Percentiles rank a stretch among this genome's conserved stretches.
These are phyloP conservation scores for Cylas formicarius DNA, from an alignment of 1,140 invertebrate genomes.

Conservation along the genomic window DNA sequence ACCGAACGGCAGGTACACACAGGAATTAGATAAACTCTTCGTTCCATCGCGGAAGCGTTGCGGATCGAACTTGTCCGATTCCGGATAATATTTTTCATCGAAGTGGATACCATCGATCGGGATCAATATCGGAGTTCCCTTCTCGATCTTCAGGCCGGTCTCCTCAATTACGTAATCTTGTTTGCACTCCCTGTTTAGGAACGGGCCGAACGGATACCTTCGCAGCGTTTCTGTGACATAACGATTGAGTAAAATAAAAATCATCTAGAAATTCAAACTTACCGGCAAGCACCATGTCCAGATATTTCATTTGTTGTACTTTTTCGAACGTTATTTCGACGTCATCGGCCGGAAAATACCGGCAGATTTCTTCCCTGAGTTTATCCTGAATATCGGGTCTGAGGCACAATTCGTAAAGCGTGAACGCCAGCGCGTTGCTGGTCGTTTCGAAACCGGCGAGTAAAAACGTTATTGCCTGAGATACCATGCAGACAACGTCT, in stretches of 20 bases:
- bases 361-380: slow-evolving; percentile 48
- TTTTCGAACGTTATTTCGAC: slow-evolving; percentile 51
- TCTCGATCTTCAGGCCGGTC: slow-evolving; percentile 40
- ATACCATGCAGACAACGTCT: slow-evolving; percentile 51
- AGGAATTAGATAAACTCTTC: slow-evolving; percentile 20
- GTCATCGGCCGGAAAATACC: slow-evolving; percentile 38
- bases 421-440: slow-evolving; percentile 58
- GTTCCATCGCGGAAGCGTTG: slow-evolving; percentile 50
- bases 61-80: slow-evolving; percentile 59
- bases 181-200: slow-evolving; percentile 46
- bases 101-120: slow-evolving; percentile 40
- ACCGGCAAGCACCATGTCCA: slow-evolving; percentile 52
- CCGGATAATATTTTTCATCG: slow-evolving; percentile 48
- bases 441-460: slow-evolving; percentile 73
- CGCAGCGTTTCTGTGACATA: slow-evolving; percentile 38
- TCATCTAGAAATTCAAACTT: slow-evolving; percentile 16
- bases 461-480: slow-evolving; percentile 64
- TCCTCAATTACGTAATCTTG: slow-evolving; percentile 37
- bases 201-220: slow-evolving; percentile 52
- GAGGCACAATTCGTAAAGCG: slow-evolving; percentile 58
- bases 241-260: neutral
- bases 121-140: slow-evolving; percentile 34
- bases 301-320: slow-evolving; percentile 54
- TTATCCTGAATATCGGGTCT: slow-evolving; percentile 45
- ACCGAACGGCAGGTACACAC: slow-evolving; percentile 52